Evolutionary conservation across 2,888 invertebrate species (phyloP).

Genomic region (Leistus spinibarbis): DNA sequence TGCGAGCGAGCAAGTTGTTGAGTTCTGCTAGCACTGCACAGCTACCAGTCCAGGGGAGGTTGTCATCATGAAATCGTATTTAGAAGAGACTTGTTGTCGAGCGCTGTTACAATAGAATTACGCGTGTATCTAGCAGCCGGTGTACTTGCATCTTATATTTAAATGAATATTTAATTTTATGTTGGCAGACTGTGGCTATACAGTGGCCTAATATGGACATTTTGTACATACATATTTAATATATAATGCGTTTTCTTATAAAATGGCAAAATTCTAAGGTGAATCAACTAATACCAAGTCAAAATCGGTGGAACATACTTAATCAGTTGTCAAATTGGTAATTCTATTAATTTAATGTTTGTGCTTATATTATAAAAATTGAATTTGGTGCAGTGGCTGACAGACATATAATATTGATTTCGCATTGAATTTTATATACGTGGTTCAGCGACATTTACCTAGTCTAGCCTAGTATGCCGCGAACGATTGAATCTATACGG

Average conservation of each 20-base stretch:
- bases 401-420: no score
- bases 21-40: background rate
- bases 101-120: slow-evolving; percentile 1
- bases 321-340: no score
- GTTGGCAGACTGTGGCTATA: background rate
- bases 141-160: background rate
- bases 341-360: no score
- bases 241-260: no score
- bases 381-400: no score
- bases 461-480: background rate
- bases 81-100: background rate
- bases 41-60: no score
- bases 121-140: background rate
- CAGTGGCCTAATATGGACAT: background rate
- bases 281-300: no score
- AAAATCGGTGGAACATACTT: no score
- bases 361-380: no score
- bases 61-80: slow-evolving; percentile 5
- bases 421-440: background rate
- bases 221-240: background rate
- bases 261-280: no score
- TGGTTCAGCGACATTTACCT: no score
- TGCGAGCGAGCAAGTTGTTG: background rate
- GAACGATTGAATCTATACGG: background rate
- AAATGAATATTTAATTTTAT: slow-evolving; percentile 1